Evolutionary conservation across 2,888 invertebrate genomes (phyloP).

Genomic region (Chromoteleia sp.): DNA sequence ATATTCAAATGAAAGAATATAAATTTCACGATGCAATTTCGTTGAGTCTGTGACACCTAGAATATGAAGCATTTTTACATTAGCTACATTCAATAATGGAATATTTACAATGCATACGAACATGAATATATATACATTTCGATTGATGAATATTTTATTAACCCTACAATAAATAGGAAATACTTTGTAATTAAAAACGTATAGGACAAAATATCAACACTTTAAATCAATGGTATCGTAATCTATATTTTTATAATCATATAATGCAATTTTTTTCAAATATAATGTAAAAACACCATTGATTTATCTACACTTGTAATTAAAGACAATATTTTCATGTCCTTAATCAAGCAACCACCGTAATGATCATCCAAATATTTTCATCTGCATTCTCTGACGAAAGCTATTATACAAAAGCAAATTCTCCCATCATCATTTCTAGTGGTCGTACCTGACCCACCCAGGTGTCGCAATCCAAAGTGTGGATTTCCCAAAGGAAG

Average conservation of each 20-base stretch:
- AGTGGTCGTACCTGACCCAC: slow-evolving; percentile 63
- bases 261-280: background rate
- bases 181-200: background rate
- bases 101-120: slow-evolving; percentile 31
- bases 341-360: slow-evolving; percentile 28
- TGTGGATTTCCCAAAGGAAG: slow-evolving; percentile 40
- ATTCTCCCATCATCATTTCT: slow-evolving; percentile 26
- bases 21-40: slow-evolving; percentile 12
- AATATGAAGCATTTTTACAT: slow-evolving; percentile 34
- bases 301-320: slow-evolving; percentile 2
- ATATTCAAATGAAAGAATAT: slow-evolving; percentile 4
- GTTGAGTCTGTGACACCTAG: slow-evolving; percentile 22
- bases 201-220: background rate
- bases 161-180: background rate
- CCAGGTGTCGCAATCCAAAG: slow-evolving; percentile 40
- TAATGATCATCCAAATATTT: slow-evolving; percentile 10
- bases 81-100: slow-evolving; percentile 24
- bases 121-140: slow-evolving; percentile 23
- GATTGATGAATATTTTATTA: background rate
- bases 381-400: slow-evolving; percentile 15
- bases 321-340: slow-evolving; percentile 7
- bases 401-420: slow-evolving; percentile 52
- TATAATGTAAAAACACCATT: slow-evolving; percentile 1
- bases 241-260: background rate
- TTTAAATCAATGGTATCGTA: slow-evolving; percentile 7